A percentile compares a stretch with the other conserved stretches of the same genome.
phyloP scores from a whole-genome alignment of 2,888 invertebrate genomes.

The Xanthorhoe spadicearia region DNA sequence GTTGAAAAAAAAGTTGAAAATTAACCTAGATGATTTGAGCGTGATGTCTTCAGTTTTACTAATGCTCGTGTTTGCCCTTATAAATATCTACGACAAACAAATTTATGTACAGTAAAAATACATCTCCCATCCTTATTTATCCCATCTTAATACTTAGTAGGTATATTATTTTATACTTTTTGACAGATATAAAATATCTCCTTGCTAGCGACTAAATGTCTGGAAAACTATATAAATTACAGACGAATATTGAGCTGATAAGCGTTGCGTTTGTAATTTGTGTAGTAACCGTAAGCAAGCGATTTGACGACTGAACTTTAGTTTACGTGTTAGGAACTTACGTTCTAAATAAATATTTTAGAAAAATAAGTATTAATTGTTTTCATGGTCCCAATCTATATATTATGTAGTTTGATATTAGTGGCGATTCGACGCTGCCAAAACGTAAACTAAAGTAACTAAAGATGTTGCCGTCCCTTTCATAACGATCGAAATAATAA shows the following conservation, averaged over 20 bases:
- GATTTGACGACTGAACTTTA: slow-evolving; percentile 49
- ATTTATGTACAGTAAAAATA: slow-evolving; percentile 42
- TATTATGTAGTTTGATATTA: slow-evolving; percentile 14
- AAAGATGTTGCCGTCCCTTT: no score
- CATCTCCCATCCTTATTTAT: slow-evolving; percentile 39
- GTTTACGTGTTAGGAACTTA: slow-evolving; percentile 63
- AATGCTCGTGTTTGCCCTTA: slow-evolving; percentile 16
- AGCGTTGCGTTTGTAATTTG: slow-evolving; percentile 12
- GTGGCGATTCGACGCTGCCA: no score
- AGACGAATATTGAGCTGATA: not conserved
- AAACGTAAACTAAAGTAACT: no score
- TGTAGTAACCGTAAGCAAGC: slow-evolving; percentile 31
- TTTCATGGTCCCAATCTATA: slow-evolving; percentile 31
- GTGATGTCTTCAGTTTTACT: not conserved
- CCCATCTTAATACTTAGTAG: slow-evolving; percentile 31
- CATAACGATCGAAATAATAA: no score
- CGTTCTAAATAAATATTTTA: slow-evolving; percentile 66
- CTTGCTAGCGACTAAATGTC: slow-evolving; percentile 12
- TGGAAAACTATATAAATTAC: slow-evolving; percentile 6
- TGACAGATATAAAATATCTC: slow-evolving; percentile 32
- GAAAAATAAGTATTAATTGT: slow-evolving; percentile 39
- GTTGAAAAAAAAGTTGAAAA: slow-evolving; percentile 10
- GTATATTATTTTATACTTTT: slow-evolving; percentile 24
- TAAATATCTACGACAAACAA: slow-evolving; percentile 35
- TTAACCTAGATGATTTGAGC: not conserved